Percentiles rank a stretch among this genome's conserved stretches.
Conservation (phyloP, 2,113 vertebrate species). For the Malurus alboscapulatus region DNA sequence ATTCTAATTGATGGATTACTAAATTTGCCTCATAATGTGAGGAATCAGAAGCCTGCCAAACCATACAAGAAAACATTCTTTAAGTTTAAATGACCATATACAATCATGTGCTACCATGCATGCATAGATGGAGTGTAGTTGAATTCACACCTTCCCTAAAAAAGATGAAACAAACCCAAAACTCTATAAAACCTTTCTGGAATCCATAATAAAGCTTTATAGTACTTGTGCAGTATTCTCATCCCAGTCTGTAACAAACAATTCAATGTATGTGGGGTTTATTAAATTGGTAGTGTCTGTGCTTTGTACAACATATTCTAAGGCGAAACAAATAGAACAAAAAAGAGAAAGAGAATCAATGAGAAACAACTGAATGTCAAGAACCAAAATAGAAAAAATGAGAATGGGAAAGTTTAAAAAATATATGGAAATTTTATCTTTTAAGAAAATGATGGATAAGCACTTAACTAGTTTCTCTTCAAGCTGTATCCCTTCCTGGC, state of each 20-base stretch:
- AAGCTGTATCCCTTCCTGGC: background rate
- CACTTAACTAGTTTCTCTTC: background rate
- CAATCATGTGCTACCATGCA: rapidly evolving
- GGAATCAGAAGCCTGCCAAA: background rate
- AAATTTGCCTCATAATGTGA: background rate
- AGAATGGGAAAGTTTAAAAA: background rate
- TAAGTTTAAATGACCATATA: background rate
- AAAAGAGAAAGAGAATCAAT: background rate
- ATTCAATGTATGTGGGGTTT: background rate
- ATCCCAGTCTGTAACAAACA: background rate
- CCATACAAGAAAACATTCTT: background rate
- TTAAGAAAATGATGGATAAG: constrained; percentile 13
- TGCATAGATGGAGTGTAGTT: background rate
- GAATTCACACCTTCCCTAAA: background rate
- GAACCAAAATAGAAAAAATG: background rate
- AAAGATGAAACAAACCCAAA: background rate
- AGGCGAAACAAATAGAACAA: background rate
- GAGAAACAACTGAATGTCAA: background rate
- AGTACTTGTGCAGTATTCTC: background rate
- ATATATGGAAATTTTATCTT: background rate
- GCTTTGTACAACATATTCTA: background rate
- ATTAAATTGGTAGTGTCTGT: background rate
- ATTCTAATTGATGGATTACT: background rate
- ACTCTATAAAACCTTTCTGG: background rate
- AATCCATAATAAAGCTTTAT: background rate